A percentile compares a stretch with the other conserved stretches of the same genome.
Conservation (phyloP, 1,140 invertebrate genomes). For the Neodiprion virginianus region DNA sequence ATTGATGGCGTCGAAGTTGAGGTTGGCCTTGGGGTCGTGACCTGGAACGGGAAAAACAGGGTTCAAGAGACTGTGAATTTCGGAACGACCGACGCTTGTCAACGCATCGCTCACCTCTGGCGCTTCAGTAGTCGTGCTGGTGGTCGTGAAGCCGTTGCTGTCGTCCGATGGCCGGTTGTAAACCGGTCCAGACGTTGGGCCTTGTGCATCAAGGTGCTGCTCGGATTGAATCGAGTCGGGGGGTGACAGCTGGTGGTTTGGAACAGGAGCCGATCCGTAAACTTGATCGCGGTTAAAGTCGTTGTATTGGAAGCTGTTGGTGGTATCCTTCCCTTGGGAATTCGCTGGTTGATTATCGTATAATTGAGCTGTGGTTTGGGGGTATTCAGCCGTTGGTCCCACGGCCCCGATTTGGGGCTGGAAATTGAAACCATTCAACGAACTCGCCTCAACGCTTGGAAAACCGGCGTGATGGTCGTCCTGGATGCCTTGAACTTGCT, state of each 20-base stretch:
- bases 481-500: not conserved
- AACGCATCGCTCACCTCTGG: constrained; percentile 21
- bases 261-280: not conserved
- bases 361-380: not conserved
- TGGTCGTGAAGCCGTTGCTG: constrained; percentile 34
- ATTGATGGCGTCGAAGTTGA: constrained; percentile 25
- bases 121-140: constrained; percentile 40
- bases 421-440: constrained; percentile 54
- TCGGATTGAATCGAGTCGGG: not conserved
- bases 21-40: not conserved
- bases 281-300: not conserved
- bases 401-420: constrained; percentile 34
- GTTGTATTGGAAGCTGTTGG: not conserved
- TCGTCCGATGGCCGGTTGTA: not conserved
- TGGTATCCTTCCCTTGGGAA: not conserved
- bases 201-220: not conserved
- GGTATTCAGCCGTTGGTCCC: constrained; percentile 14
- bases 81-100: too few relatives aligned
- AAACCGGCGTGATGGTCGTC: constrained; percentile 26
- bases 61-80: not conserved
- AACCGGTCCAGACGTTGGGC: not conserved
- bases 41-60: not conserved
- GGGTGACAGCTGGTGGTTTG: too few relatives aligned
- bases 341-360: not conserved
- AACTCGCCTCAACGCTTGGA: constrained; percentile 35